phyloP scores from a whole-genome alignment of 2,113 vertebrate genomes.

The Ciconia boyciana region DNA sequence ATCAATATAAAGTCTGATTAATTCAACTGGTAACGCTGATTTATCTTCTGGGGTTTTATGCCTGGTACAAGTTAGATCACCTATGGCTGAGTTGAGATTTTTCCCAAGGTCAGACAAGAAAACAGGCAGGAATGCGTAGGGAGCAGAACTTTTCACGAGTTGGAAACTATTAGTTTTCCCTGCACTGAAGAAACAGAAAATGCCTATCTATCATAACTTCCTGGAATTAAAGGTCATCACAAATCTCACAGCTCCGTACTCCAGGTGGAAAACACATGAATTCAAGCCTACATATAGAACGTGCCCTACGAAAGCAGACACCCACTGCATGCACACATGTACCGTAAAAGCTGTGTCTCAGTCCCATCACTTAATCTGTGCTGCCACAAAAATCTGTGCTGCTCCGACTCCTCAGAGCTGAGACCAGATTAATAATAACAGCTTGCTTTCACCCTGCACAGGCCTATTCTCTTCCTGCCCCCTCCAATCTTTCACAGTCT shows the following conservation, averaged over 20 bases:
- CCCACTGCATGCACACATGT: not conserved
- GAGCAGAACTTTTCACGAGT: not conserved
- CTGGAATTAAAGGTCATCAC: not conserved
- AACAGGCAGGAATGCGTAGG: not conserved
- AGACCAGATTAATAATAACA: not conserved
- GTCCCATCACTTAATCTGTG: not conserved
- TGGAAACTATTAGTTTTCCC: not conserved
- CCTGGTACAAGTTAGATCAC: not conserved
- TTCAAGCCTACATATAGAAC: not conserved
- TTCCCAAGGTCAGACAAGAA: not conserved
- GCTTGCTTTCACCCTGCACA: not conserved
- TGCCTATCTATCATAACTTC: not conserved
- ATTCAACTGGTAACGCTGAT: not conserved
- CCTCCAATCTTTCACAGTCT: not conserved
- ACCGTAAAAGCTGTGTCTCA: not conserved
- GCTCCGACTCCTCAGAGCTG: not conserved
- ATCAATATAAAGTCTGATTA: not conserved
- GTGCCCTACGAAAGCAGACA: not conserved
- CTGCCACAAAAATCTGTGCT: not conserved
- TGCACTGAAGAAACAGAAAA: not conserved
- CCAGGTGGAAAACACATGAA: not conserved
- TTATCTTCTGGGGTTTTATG: not conserved
- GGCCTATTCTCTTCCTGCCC: not conserved
- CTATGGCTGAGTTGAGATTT: not conserved
- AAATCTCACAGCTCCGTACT: not conserved